These are phyloP conservation scores for Rhabdomys dilectus DNA, from an alignment of 2,113 vertebrate species.

Conservation along the genomic window DNA sequence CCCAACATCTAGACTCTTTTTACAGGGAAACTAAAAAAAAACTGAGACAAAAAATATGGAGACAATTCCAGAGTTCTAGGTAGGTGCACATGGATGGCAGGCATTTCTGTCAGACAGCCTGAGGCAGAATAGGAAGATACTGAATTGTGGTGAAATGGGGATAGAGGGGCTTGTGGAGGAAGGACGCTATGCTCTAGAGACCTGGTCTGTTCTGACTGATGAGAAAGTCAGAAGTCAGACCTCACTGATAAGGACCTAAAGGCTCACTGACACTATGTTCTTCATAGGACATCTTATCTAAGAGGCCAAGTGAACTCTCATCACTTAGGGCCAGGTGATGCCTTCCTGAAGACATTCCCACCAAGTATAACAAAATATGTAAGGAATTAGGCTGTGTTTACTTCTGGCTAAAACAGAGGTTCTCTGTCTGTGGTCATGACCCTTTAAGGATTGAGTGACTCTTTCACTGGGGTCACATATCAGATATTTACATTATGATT, in stretches of 20 bases:
- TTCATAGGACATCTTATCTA: not conserved
- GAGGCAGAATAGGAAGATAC: not conserved
- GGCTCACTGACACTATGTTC: not conserved
- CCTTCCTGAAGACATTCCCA: not conserved
- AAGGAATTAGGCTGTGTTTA: not conserved
- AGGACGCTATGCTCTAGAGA: not conserved
- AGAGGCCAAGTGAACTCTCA: not conserved
- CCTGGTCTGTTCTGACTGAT: not conserved
- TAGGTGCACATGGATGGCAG: not conserved
- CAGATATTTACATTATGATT: not conserved
- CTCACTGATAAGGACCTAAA: not conserved
- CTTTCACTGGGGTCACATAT: not conserved
- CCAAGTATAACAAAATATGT: not conserved
- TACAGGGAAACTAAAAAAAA: not conserved
- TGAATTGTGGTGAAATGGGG: not conserved
- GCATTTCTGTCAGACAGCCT: not conserved
- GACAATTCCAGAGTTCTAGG: not conserved
- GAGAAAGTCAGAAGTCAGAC: not conserved
- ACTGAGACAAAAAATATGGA: not conserved
- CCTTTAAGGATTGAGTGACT: not conserved
- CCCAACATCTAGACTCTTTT: not conserved
- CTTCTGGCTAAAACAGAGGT: not conserved
- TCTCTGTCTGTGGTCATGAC: not conserved
- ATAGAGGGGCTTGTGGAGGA: not conserved
- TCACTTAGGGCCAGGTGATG: not conserved